Evolutionary conservation across 1,140 invertebrate species (phyloP), one percentile per base, ranked within the genome.

Genomic region (Kradibia gibbosae): DNA sequence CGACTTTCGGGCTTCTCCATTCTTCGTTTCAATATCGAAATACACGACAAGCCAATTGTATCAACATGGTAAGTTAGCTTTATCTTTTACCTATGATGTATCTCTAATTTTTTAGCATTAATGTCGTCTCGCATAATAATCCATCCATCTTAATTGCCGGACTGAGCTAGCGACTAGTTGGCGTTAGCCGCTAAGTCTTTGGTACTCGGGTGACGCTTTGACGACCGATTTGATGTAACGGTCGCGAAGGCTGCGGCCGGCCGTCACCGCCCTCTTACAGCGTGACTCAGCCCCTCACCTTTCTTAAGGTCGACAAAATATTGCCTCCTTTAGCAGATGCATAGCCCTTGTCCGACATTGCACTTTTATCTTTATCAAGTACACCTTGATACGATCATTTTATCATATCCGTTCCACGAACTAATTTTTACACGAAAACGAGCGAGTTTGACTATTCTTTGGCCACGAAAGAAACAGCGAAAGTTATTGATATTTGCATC

Each of bases 1-100:
- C 85, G 86, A 87, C 71, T 82, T 67, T 82, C 72, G 57, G 76
- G 42, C 78, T 7, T 34, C 57, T 78, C 74, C 57, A 10, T 11
- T 48, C 60, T 13, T 73, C 28, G 60, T n/a, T 53, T 48, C 45
- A 17, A 4, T 39, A 65, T 20, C 42, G 28, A 74, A 78, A 48
- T 62, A 42, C 45, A 82, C 22, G 57, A 55, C 75, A 74, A 75
- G 53, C 34, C 55, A 80, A 50, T 31, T 48, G 11, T 57, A 82
- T 60, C 78, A 83, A 83, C 80, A 83, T 83, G 82, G 82, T 83
- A 48, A 83, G 76, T 45, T 4, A 13, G 13, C 0, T 20, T 78
- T 53, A 75, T 42, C 22, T 70, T 28, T 70, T 70, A 39, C 36
- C 17, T 39, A 42, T 15, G 65, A 8, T 57, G 22, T 57, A 57